Evolutionary conservation across 2,797 vertebrate species (phyloP).

Genomic region (Euthynnus affinis): DNA sequence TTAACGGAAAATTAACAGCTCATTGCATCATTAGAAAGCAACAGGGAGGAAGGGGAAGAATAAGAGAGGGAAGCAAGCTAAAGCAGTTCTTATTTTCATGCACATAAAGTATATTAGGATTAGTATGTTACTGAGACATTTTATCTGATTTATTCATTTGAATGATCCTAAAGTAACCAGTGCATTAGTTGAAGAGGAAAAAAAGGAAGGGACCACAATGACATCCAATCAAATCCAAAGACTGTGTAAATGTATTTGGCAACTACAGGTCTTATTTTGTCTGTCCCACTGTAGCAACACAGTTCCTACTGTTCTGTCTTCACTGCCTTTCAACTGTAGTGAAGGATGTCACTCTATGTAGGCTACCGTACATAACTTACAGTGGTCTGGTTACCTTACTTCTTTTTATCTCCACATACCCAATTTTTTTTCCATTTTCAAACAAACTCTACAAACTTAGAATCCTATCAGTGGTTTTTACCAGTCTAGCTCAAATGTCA

Average conservation of each 20-base stretch:
- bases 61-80: slow-evolving; percentile 10
- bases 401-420: too few relatives aligned
- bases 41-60: slow-evolving; percentile 11
- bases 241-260: too few relatives aligned
- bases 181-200: slow-evolving; percentile 1
- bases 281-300: too few relatives aligned
- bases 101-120: background rate
- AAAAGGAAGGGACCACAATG: background rate
- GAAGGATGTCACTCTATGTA: background rate
- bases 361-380: too few relatives aligned
- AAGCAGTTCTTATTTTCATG: background rate
- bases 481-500: background rate
- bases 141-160: slow-evolving; percentile 1
- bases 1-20: slow-evolving; percentile 48
- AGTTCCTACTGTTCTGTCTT: background rate
- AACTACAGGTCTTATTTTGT: too few relatives aligned
- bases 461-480: background rate
- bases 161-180: background rate
- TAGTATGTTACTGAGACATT: background rate
- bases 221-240: background rate
- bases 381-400: too few relatives aligned
- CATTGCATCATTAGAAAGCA: slow-evolving; percentile 16
- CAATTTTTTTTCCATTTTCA: too few relatives aligned
- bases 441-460: background rate
- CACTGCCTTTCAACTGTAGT: background rate